Percentiles rank a stretch among this genome's conserved stretches.
These are phyloP conservation scores for Calonectris borealis DNA, from an alignment of 2,113 vertebrate species.

Conservation along the genomic window DNA sequence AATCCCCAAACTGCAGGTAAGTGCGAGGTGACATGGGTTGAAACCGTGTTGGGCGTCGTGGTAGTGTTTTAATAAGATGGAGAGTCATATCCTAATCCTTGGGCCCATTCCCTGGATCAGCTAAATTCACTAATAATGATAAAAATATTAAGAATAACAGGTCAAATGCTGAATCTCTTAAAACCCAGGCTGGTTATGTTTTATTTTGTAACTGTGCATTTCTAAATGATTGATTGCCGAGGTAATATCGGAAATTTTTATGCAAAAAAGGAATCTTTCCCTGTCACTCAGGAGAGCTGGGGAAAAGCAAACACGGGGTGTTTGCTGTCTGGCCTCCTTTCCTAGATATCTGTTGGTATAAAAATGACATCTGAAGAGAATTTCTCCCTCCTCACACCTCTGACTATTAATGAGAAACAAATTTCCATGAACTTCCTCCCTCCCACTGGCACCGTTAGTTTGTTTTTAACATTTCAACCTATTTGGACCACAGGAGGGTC, in stretches of 20 bases:
- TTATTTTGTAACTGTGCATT: neutral
- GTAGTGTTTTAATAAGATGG: neutral
- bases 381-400: neutral
- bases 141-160: neutral
- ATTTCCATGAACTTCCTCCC: neutral
- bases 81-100: neutral
- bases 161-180: neutral
- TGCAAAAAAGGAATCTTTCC: neutral
- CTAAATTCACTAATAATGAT: neutral
- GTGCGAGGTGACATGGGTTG: neutral
- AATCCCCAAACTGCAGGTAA: neutral
- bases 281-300: neutral
- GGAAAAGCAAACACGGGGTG: neutral
- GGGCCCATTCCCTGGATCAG: neutral
- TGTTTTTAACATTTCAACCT: neutral
- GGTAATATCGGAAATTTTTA: neutral
- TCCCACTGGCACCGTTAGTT: neutral
- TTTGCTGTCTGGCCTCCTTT: slow-evolving; percentile 23
- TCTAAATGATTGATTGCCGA: neutral
- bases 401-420: slow-evolving; percentile 26
- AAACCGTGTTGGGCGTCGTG: fast-evolving
- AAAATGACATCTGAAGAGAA: slow-evolving; percentile 3
- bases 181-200: neutral
- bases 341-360: neutral
- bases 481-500: neutral